phyloP scores from a whole-genome alignment of 2,888 invertebrate species.

The Oligia fasciuncula region DNA sequence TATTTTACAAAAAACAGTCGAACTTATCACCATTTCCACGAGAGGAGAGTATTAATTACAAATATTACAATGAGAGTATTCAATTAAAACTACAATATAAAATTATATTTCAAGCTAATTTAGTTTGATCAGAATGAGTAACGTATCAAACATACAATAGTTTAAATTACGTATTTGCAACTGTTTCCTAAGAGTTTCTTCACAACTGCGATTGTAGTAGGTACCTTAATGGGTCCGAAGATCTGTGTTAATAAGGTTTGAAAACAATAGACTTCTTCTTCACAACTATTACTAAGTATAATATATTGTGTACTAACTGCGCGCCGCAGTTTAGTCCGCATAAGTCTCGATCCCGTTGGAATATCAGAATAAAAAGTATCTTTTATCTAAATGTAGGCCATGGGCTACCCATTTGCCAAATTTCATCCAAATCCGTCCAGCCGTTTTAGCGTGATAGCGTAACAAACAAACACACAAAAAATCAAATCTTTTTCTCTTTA shows the following conservation, averaged over 20 bases:
- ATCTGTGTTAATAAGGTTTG: not conserved
- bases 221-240: not conserved
- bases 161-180: slow-evolving; percentile 2
- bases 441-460: not conserved
- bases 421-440: not conserved
- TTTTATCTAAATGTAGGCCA: too few relatives aligned
- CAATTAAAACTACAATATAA: not conserved
- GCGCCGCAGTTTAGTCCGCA: not conserved
- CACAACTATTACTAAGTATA: not conserved
- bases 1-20: not conserved
- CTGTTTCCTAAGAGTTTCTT: not conserved
- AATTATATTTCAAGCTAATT: not conserved
- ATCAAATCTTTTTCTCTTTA: too few relatives aligned
- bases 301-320: not conserved
- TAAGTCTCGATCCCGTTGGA: not conserved
- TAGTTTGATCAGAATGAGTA: not conserved
- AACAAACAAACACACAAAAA: too few relatives aligned
- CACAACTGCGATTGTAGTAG: not conserved
- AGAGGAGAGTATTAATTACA: not conserved
- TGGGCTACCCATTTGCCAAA: not conserved
- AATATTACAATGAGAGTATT: not conserved
- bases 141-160: not conserved
- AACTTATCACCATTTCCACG: not conserved
- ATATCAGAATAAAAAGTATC: not conserved
- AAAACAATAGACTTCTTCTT: not conserved